These are phyloP conservation scores for Stegostoma tigrinum DNA, from an alignment of 2,113 vertebrate genomes.

Conservation along the genomic window DNA sequence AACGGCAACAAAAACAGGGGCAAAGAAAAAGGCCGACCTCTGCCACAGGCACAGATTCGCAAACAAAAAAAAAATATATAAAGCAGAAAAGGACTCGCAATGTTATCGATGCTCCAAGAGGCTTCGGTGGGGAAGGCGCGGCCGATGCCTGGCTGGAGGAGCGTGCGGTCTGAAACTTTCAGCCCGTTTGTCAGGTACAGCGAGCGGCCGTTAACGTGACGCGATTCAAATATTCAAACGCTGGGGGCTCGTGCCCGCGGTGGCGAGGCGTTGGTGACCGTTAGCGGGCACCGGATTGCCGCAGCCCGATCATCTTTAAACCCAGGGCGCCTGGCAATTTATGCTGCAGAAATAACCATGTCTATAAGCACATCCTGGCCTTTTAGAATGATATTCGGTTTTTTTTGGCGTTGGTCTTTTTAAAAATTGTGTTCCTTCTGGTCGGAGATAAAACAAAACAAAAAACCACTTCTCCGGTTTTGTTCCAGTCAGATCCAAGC, in stretches of 20 bases:
- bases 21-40: too few relatives aligned
- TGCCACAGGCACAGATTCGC: too few relatives aligned
- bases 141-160: background rate
- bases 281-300: background rate
- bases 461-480: too few relatives aligned
- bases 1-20: too few relatives aligned
- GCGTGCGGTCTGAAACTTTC: background rate
- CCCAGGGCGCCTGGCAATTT: too few relatives aligned
- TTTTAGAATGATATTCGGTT: too few relatives aligned
- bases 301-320: too few relatives aligned
- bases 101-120: constrained; percentile 21
- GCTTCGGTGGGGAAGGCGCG: background rate
- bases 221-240: background rate
- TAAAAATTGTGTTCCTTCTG: background rate
- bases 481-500: background rate
- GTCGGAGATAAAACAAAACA: background rate
- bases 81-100: background rate
- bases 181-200: background rate
- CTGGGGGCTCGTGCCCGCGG: background rate
- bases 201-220: background rate
- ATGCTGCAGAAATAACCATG: too few relatives aligned
- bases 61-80: too few relatives aligned
- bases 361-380: background rate
- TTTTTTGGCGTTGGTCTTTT: too few relatives aligned
- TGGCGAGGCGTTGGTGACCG: too few relatives aligned